Evolutionary conservation across 2,888 invertebrate species (phyloP).

Genomic region (Acleris sparsana): DNA sequence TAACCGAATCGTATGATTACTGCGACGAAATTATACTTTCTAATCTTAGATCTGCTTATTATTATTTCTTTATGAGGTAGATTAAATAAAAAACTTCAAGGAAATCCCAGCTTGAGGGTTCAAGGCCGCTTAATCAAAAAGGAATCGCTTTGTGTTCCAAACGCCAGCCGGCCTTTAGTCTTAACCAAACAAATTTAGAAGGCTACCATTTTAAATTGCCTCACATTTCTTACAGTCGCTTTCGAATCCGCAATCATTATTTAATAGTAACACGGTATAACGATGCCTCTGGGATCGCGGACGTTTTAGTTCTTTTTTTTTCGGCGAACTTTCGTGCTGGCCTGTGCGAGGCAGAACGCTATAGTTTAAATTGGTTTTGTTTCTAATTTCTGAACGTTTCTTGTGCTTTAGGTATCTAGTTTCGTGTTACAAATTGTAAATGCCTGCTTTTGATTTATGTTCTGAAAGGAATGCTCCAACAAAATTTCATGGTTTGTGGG

Average conservation of each 20-base stretch:
- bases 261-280: slow-evolving; percentile 41
- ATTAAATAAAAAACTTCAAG: too few species aligned
- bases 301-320: slow-evolving; percentile 40
- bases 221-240: slow-evolving; percentile 44
- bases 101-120: not conserved
- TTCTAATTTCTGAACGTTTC: slow-evolving; percentile 41
- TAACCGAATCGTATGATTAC: not conserved
- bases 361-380: slow-evolving; percentile 48
- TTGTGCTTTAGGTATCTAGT: slow-evolving; percentile 28
- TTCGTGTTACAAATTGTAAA: slow-evolving; percentile 26
- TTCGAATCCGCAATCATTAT: slow-evolving; percentile 49
- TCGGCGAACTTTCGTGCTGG: slow-evolving; percentile 38
- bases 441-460: slow-evolving; percentile 22
- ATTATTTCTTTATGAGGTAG: too few species aligned
- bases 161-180: slow-evolving; percentile 6
- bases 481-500: not conserved
- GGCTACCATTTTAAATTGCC: slow-evolving; percentile 47
- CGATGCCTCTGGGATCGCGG: slow-evolving; percentile 42
- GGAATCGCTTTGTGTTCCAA: not conserved
- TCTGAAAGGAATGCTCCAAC: not conserved
- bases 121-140: slow-evolving; percentile 3
- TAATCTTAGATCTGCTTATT: too few species aligned
- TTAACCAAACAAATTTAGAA: slow-evolving; percentile 47
- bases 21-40: too few species aligned
- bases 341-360: slow-evolving; percentile 40